Evolutionary conservation across 2,113 vertebrate genomes (phyloP).

Genomic region (Ochotona curzoniae): DNA sequence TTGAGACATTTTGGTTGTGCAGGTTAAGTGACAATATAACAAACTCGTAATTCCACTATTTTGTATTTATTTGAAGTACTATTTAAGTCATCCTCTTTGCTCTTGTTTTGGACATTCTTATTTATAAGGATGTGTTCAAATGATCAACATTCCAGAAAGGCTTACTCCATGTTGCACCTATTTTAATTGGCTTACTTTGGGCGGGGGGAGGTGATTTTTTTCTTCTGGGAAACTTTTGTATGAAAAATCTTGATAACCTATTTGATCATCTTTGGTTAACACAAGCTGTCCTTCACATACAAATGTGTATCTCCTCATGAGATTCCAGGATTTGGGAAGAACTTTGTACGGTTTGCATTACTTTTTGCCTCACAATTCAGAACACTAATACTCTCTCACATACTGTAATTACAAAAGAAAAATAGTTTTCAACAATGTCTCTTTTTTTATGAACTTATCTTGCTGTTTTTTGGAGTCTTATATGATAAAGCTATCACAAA

Average conservation of each 20-base stretch:
- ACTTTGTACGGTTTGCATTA: slow-evolving; percentile 45
- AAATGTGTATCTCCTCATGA: neutral
- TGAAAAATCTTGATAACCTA: neutral
- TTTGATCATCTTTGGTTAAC: neutral
- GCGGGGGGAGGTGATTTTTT: neutral
- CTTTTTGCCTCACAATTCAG: slow-evolving; percentile 55
- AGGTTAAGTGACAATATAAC: neutral
- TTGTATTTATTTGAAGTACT: neutral
- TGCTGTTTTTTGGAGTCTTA: slow-evolving; percentile 32
- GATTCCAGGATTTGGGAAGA: slow-evolving; percentile 27
- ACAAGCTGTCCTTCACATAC: neutral
- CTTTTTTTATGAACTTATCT: slow-evolving; percentile 47
- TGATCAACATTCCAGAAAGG: neutral
- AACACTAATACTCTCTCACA: slow-evolving; percentile 16
- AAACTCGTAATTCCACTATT: neutral
- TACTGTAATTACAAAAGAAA: neutral
- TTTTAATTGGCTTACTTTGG: neutral
- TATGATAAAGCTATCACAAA: slow-evolving; percentile 33
- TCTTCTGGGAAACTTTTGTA: neutral
- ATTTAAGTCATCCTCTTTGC: neutral
- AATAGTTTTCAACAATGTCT: slow-evolving; percentile 51
- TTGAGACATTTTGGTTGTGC: neutral
- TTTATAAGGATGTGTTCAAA: neutral
- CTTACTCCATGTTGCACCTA: slow-evolving; percentile 3
- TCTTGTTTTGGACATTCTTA: slow-evolving; percentile 25